Conservation (phyloP, 2,888 invertebrate species). For the Nomada lathburiana region DNA sequence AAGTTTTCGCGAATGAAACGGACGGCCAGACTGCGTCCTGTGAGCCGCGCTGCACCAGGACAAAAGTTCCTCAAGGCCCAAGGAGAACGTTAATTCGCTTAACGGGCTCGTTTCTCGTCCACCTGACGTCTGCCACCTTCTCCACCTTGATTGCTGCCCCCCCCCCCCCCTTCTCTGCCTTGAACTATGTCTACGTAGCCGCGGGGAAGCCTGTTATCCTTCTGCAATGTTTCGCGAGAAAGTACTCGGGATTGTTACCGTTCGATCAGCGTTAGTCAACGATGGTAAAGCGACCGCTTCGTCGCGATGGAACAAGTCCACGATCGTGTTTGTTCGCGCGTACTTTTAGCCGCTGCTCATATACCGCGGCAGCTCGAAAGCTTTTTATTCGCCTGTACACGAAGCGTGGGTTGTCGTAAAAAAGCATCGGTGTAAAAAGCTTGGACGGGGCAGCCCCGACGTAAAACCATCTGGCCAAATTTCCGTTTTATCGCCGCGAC, state of each 20-base stretch:
- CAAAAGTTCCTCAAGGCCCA: conserved; percentile 58
- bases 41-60: conserved; percentile 26
- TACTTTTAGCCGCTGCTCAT: not conserved
- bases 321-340: not conserved
- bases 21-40: conserved; percentile 23
- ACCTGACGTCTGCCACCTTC: conserved; percentile 51
- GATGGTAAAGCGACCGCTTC: not conserved
- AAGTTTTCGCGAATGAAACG: conserved; percentile 58
- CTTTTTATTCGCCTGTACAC: conserved; percentile 17
- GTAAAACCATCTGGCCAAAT: conserved; percentile 26
- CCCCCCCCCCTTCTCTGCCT: no score
- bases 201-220: no score
- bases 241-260: not conserved
- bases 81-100: conserved; percentile 67
- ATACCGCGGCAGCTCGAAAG: not conserved
- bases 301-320: not conserved
- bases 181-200: no score
- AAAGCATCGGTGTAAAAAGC: conserved; percentile 4
- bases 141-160: not conserved
- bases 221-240: not conserved
- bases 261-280: conserved; percentile 1
- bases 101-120: conserved; percentile 69
- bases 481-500: conserved; percentile 25
- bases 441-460: not conserved
- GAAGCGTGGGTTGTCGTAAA: conserved; percentile 8